Evolutionary conservation across 2,888 invertebrate species (phyloP).

Genomic region (Hofmannophila pseudospretella): DNA sequence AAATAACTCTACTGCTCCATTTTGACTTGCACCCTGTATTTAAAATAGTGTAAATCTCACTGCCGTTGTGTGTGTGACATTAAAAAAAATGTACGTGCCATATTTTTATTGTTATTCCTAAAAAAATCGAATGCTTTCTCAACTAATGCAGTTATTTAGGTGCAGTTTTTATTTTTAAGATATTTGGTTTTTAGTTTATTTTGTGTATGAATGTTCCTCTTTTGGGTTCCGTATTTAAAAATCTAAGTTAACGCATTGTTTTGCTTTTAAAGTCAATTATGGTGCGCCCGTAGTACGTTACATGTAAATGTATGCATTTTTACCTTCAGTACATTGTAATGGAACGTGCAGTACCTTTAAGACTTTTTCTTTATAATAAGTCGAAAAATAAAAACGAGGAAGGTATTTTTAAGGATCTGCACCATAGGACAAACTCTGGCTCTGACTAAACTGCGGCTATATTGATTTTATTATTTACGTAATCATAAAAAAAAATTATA

Average conservation of each 20-base stretch:
- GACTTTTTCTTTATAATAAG: too few relatives aligned
- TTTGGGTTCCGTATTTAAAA: constrained; percentile 11
- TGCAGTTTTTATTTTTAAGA: constrained; percentile 26
- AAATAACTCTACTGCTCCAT: too few relatives aligned
- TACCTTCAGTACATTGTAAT: constrained; percentile 28
- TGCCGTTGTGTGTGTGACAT: constrained; percentile 18
- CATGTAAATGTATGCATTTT: constrained; percentile 15
- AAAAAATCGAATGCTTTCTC: constrained; percentile 10
- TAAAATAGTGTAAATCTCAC: constrained; percentile 13
- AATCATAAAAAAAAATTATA: too few relatives aligned
- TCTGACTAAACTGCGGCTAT: too few relatives aligned
- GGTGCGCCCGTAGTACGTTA: constrained; percentile 60
- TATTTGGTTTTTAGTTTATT: constrained; percentile 16
- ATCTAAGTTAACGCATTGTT: constrained; percentile 24
- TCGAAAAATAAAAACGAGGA: too few relatives aligned
- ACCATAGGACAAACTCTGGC: too few relatives aligned
- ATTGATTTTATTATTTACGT: too few relatives aligned
- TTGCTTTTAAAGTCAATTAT: constrained; percentile 69
- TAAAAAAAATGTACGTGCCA: constrained; percentile 27
- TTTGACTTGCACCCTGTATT: background rate
- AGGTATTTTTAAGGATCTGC: too few relatives aligned
- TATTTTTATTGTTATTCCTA: constrained; percentile 20
- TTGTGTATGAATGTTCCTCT: constrained; percentile 8
- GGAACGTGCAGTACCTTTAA: too few relatives aligned
- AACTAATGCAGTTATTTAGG: constrained; percentile 21